Base-by-base conservation (phyloP, 2,888 invertebrate species). In the Polietes domitor region DNA sequence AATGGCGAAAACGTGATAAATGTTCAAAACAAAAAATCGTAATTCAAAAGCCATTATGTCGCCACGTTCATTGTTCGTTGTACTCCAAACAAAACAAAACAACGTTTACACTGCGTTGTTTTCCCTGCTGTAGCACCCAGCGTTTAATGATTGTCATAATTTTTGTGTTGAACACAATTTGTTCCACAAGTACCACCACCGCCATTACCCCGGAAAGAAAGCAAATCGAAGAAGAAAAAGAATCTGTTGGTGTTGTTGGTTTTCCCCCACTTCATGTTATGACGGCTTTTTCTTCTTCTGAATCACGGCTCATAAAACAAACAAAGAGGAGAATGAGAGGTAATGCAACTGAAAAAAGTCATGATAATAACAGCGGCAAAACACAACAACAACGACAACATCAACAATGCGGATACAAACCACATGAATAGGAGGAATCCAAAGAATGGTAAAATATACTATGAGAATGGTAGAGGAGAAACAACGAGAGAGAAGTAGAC, bases 401-500 rank as follows among this genome's bases (percentile, higher is more conserved):
- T 12, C 68, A 68, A 68, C 68, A 68, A 43, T 68, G 21, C 10
- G 43, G 19, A 43, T 43, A n/a, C 24, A 43, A 71, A 41, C 28
- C 41, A 73, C 19, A 32, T 73, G 26, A 41, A 72, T 24, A 15
- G 26, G 26, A 24, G 58, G 37, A 21, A 43, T 19, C 21, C 10
- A 43, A 24, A 37, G 43, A 74, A 71, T n/a, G 41, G 17, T 26
- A 80, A 58, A 77, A 78, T 32, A 63, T 9, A 73, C 24, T 21
- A 15, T 19, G 17, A 9, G 47, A 50, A 68, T 15, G n/a, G 6
- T 19, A 70, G 26, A 61, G 15, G 28, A 1, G 19, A n/a, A 24
- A 55, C 55, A 72, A 58, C 2, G 41, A 37, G 12, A 9, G 1
- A 41, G 19, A 19, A 53, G 10, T 32, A 53, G 21, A 72, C 6